phyloP scores from a whole-genome alignment of 2,113 vertebrate species.

The Blennius ocellaris region DNA sequence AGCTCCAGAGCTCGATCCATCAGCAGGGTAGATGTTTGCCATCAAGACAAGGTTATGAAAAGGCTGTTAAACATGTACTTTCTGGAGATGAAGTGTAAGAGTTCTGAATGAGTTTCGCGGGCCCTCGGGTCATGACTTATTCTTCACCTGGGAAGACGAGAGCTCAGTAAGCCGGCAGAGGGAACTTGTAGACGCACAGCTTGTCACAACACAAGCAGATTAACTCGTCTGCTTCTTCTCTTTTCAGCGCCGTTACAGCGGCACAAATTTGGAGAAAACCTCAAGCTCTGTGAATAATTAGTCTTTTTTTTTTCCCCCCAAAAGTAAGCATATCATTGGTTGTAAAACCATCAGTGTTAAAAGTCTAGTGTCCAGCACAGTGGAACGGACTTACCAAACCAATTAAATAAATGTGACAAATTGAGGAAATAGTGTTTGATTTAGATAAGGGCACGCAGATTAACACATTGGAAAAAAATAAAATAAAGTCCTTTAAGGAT shows the following conservation, averaged over 20 bases:
- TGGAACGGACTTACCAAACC: constrained; percentile 7
- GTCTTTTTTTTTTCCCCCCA: constrained; percentile 18
- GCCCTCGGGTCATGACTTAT: not conserved
- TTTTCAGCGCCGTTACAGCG: not conserved
- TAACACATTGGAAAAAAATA: no score
- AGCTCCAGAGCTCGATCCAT: not conserved
- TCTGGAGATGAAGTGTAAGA: not conserved
- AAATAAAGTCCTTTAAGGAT: no score
- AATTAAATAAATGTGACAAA: constrained; percentile 39
- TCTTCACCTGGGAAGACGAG: not conserved
- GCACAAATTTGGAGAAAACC: constrained; percentile 7
- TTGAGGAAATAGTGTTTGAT: not conserved
- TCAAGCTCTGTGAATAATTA: not conserved
- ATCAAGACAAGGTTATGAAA: not conserved
- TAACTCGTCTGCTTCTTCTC: constrained; percentile 5
- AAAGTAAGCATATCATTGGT: not conserved
- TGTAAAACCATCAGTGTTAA: constrained; percentile 2
- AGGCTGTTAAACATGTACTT: not conserved
- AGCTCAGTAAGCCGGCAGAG: not conserved
- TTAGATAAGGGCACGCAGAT: not conserved
- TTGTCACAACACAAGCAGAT: not conserved
- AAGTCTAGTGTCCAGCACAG: constrained; percentile 8
- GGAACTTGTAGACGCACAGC: not conserved
- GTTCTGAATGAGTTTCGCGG: not conserved
- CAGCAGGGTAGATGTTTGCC: not conserved